Evolutionary conservation across 2,888 invertebrate genomes (phyloP), one percentile per base, ranked within the genome.

Genomic region (Drosophila subquinaria): DNA sequence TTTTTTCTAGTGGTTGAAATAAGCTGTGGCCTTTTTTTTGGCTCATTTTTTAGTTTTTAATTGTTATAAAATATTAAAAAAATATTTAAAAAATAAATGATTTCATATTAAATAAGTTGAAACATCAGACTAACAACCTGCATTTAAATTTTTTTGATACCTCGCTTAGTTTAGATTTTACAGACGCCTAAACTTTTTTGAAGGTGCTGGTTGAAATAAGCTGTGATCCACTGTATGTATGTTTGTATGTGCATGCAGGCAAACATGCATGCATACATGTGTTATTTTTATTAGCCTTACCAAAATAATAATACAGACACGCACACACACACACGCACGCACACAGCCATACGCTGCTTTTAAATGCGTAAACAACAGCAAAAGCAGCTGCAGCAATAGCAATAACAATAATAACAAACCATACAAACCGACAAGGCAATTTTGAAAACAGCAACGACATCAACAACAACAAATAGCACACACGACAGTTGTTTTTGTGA

Each of bases 241-340:
- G 13, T 38, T 27, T 38, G 27, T 40, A 38, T 27, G 5, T 38
- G 6, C 40, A 53, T 1, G 13, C 42, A 42, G 1, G 10, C 33
- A 42, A 20, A 35, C 43, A 30, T 43, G 43, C 20, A 35, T 43
- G 43, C 30, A 43, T 55, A 47, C 43, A 57, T 57, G 45, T 56
- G 56, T 57, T 47, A 36, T 81, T 81, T 82, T 89, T 90, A 89
- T 90, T 85, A 90, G 87, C 80, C 69, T 83, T 85, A 86, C 85
- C 85, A 90, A 90, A 90, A 88, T 86, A 89, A 87, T 80, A 89
- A 88, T 36, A 35, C 20, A 30, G 23, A 51, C 53, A 27, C 30
- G 38, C 23, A 61, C 42, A 51, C 23, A 6, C 27, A 27, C 33
- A 60, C 27, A 27, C 5, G 5, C 42, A 35, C 33, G 27, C 51